A percentile compares a stretch with the other conserved stretches of the same genome.
Conservation (phyloP, 2,888 invertebrate species). For the Caenorhabditis afra region DNA sequence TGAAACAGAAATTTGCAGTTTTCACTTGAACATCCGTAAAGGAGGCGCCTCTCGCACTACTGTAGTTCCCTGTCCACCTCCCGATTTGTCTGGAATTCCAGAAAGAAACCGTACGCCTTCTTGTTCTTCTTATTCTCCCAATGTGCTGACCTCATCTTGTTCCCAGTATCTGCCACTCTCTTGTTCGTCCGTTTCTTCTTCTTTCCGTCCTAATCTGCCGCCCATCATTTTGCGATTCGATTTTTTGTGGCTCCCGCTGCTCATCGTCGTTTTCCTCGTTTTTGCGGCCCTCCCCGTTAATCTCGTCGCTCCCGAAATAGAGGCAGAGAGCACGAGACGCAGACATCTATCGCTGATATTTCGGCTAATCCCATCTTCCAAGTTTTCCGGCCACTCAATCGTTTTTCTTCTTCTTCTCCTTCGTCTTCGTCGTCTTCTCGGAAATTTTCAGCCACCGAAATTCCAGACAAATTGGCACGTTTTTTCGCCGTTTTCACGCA, state of each 20-base stretch:
- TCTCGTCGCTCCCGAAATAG: slow-evolving; percentile 35
- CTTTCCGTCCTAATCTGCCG: slow-evolving; percentile 6
- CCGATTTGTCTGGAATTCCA: too few relatives aligned
- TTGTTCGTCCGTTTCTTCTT: slow-evolving; percentile 5
- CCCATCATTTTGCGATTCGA: slow-evolving; percentile 50
- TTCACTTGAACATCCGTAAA: too few relatives aligned
- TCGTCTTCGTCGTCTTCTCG: background rate
- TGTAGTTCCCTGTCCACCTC: too few relatives aligned
- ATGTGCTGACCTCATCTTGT: background rate
- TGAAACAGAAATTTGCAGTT: too few relatives aligned
- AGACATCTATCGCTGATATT: slow-evolving; percentile 7
- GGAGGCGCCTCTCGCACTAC: too few relatives aligned
- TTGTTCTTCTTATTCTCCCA: background rate
- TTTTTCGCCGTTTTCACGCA: background rate
- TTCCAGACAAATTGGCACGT: background rate
- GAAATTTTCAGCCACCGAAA: background rate
- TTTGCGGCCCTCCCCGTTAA: too few relatives aligned
- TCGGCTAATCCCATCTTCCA: slow-evolving; percentile 30
- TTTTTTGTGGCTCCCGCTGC: slow-evolving; percentile 24
- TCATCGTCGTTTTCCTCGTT: too few relatives aligned
- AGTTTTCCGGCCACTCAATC: background rate
- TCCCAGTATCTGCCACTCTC: background rate
- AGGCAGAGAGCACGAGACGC: slow-evolving; percentile 4
- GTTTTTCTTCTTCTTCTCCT: background rate
- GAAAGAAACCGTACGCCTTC: background rate